A percentile compares a stretch with the other conserved stretches of the same genome.
Evolutionary conservation across 1,140 invertebrate species (phyloP).

Genomic region (Brachionus plicatilis): DNA sequence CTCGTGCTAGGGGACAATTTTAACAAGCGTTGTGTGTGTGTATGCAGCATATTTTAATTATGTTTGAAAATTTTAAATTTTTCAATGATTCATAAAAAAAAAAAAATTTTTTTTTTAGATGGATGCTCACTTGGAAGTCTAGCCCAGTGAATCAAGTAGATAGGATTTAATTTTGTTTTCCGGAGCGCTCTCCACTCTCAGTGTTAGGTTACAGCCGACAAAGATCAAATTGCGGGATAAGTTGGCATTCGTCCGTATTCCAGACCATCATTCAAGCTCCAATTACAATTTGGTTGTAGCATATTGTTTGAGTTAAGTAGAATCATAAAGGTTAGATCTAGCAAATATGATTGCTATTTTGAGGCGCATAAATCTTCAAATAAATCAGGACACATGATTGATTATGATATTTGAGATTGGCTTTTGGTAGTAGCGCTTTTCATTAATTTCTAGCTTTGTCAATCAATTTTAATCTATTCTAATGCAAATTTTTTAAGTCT

Average conservation of each 20-base stretch:
- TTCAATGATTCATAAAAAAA: not conserved
- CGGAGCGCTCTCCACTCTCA: not conserved
- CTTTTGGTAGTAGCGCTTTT: not conserved
- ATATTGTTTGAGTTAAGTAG: not conserved
- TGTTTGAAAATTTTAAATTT: not conserved
- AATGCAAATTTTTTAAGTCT: not conserved
- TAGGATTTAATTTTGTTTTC: too few relatives aligned
- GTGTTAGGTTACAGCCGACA: not conserved
- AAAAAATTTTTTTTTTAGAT: too few relatives aligned
- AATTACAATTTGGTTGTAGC: not conserved
- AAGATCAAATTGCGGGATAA: not conserved
- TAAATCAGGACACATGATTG: not conserved
- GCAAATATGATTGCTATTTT: not conserved
- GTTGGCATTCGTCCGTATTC: not conserved
- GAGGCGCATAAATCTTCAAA: not conserved
- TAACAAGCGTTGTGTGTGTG: not conserved
- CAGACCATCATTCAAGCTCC: not conserved
- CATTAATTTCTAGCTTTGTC: not conserved
- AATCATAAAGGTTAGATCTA: not conserved
- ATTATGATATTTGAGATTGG: not conserved
- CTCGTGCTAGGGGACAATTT: not conserved
- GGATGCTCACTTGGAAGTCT: not conserved
- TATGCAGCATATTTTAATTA: not conserved
- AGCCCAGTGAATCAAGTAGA: too few relatives aligned
- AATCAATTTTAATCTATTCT: constrained; percentile 1